Base-by-base conservation (phyloP, 1,140 invertebrate genomes). In the Propsilocerus akamusi region DNA sequence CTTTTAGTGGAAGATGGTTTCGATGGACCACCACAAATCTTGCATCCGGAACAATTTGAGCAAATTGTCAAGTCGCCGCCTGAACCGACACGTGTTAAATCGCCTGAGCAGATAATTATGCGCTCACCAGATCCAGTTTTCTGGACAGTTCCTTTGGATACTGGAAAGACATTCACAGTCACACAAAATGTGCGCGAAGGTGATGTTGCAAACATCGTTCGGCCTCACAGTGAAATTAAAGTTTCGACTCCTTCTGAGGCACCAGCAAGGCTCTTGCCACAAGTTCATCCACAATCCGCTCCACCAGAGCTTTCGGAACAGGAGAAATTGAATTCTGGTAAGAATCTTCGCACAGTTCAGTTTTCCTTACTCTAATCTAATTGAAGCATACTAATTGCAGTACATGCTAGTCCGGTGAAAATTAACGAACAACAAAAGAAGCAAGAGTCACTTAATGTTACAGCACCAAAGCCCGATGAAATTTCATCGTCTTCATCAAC, bases 141-240 rank as follows among this genome's bases (percentile, higher is more conserved):
- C 65, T 94, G 89, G 89, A 92, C 86, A 20, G 88, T 94, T 50
- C 87, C 88, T 46, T 72, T 93, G 54, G 88, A 93, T 65, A 92
- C 86, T 52, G 86, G 86, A 52, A 90, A 89, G 71, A 89, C 86
- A 6, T 90, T 92, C 66, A 90, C 86, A 37, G 86, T 90, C 54
- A 90, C 86, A 26, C 86, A 90, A 70, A 90, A 89, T 68, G 83
- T 90, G 55, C 79, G 81, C 66, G 83, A 85, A 72, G 86, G 86
- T 86, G 70, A 70, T 66, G 62, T 61, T 50, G 63, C 65, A 51
- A 64, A 54, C 55, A 65, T 72, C 30, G 73, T 69, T 54, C 69
- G 78, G 64, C 77, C 78, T 50, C 76, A 80, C 60, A 80, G 78
- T 60, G 78, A 81, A 68, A 73, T 78, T 32, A 80, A 79, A 59